A percentile compares a stretch with the other conserved stretches of the same genome.
These are phyloP conservation scores for Eustalomyia histrio DNA, from an alignment of 2,888 invertebrate species.

Conservation along the genomic window DNA sequence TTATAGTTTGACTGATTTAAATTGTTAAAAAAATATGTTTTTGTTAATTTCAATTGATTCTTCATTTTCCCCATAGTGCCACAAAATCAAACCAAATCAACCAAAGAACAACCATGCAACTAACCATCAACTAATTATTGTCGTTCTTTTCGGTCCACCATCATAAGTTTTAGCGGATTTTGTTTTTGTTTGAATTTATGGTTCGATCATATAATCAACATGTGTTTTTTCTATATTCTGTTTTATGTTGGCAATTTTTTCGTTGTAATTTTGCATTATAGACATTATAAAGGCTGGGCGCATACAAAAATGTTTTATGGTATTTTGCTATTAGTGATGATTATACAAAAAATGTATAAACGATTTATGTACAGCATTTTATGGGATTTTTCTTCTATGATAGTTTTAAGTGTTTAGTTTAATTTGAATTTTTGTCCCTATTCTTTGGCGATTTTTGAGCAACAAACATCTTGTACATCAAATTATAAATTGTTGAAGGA, in stretches of 20 bases:
- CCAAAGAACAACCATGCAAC: constrained; percentile 15
- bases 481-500: too few relatives aligned
- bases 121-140: constrained; percentile 41
- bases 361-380: too few relatives aligned
- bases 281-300: background rate
- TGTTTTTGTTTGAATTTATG: constrained; percentile 5
- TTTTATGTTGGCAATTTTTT: background rate
- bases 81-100: constrained; percentile 14
- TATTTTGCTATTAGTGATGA: background rate
- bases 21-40: too few relatives aligned
- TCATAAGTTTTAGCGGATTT: constrained; percentile 39
- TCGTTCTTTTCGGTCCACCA: constrained; percentile 34
- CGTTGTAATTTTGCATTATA: background rate
- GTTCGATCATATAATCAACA: constrained; percentile 44
- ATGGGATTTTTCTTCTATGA: too few relatives aligned
- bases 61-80: background rate
- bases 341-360: background rate
- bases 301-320: background rate
- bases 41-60: too few relatives aligned
- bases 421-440: too few relatives aligned
- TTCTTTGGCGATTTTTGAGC: too few relatives aligned
- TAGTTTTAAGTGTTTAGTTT: too few relatives aligned
- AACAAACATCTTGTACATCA: too few relatives aligned
- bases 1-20: too few relatives aligned
- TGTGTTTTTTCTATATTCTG: constrained; percentile 22